phyloP scores from a whole-genome alignment of 2,888 invertebrate genomes.

The Drosophila leonis region DNA sequence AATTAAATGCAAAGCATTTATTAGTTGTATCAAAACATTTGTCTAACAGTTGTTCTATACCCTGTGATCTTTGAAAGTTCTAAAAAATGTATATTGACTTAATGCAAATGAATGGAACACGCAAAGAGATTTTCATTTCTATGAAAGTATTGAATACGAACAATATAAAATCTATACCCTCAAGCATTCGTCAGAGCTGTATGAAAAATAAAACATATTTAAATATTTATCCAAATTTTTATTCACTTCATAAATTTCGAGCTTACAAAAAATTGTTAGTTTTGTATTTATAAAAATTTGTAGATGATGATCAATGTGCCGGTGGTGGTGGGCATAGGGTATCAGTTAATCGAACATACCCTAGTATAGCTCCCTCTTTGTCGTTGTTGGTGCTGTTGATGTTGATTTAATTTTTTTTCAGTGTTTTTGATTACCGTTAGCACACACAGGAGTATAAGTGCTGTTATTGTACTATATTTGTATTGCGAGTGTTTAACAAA shows the following conservation, averaged over 20 bases:
- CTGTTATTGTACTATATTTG: slow-evolving; percentile 39
- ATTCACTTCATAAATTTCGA: no score
- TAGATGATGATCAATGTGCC: not conserved
- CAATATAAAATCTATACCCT: no score
- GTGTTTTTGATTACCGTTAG: slow-evolving; percentile 14
- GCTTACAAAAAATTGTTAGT: no score
- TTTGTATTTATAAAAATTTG: no score
- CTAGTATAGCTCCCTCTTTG: no score
- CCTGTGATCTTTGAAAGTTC: not conserved
- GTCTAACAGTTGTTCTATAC: not conserved
- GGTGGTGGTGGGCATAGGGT: not conserved
- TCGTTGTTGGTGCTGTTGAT: slow-evolving; percentile 15
- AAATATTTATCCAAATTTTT: no score
- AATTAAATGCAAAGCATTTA: not conserved
- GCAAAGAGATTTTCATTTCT: no score
- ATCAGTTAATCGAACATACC: not conserved
- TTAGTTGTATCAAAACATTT: slow-evolving; percentile 4
- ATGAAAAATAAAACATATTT: no score
- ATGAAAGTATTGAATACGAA: no score
- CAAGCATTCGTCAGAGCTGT: no score
- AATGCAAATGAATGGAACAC: not conserved
- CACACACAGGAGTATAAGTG: slow-evolving; percentile 24
- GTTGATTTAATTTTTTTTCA: slow-evolving; percentile 37
- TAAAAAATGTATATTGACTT: not conserved
- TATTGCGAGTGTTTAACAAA: slow-evolving; percentile 33